Evolutionary conservation across 2,888 invertebrate genomes (phyloP), one percentile per base, ranked within the genome.

Genomic region (Orthosia gothica): DNA sequence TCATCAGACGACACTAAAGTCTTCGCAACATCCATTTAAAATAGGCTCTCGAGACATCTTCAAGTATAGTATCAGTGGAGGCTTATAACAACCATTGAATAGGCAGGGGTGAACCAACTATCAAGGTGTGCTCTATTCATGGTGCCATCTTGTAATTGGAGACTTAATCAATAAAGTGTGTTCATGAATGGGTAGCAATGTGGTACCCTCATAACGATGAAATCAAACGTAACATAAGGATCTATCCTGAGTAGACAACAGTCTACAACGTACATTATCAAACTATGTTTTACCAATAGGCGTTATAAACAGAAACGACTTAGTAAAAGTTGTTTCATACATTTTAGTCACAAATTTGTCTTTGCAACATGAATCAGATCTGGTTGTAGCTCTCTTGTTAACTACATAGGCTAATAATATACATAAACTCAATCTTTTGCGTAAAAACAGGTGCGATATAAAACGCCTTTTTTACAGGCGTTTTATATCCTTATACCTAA

Each of bases 61-160:
- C 64, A 69, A 65, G 49, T 40, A n/a, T 40, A 7, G 59, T 61
- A 20, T 20, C 45, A 45, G 11, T 49, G 20, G 9, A 26, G 50
- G 23, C 59, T 55, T 54, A 26, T 61, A 55, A 59, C 45, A 52
- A 12, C 23, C 20, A 45, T 52, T 55, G 50, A 73, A 73, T 79
- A 64, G 50, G 23, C 26, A 26, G 5, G 12, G 32, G 7, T 47
- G 52, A 63, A 49, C 49, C 5, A 23, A 15, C 20, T 2, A 32
- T 50, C 0, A 45, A 18, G 7, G 5, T 50, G 4, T n/a, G 5
- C 5, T 23, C 15, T 26, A 70, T 79, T 80, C 80, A 73, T 45
- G 55, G 23, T 23, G 23, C 12, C 16, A 71, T 61, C 79, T 61
- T 58, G 80, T 73, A 73, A 72, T 67, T 73, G 61, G 58, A 74